Base-by-base conservation (phyloP, 2,797 vertebrate genomes). In the Paratrypauchen microcephalus region DNA sequence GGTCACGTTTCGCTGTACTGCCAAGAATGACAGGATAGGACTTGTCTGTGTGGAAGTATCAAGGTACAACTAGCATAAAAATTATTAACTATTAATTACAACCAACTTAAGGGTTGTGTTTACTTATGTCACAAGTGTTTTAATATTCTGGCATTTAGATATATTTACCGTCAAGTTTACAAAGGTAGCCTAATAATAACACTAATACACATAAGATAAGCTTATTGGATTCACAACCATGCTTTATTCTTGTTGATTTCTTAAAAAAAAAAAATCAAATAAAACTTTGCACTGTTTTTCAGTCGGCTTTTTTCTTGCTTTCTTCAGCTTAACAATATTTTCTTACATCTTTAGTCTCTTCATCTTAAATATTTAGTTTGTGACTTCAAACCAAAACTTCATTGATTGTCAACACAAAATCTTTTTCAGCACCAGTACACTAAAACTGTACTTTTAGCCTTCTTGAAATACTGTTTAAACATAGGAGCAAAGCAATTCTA, bases 371-470 rank as follows among this genome's bases (percentile, higher is more conserved):
- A 93, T 87, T 91, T 92, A 91, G 90, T 92, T 92, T 93, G 91
- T 93, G 92, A 94, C 89, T 90, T 92, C 89, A 94, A 93, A 93
- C 90, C 92, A 93, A 94, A 91, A 89, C 85, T 87, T 93, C 90
- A 93, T 92, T 95, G 94, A 95, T 95, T 95, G 94, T 95, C 94
- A 95, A 94, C 93, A 95, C 94, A 95, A 94, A 94, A 92, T 94
- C 91, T 93, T 93, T 92, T 89, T 90, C 96, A 98, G 97, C 97
- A 98, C 97, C 97, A 97, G 97, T 98, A 98, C 97, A 98, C 96
- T 98, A 98, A 96, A 98, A 98, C 95, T 98, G 97, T 96, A 97
- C 96, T 93, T 58, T 93, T 86, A 89, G 94, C 94, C 83, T 77
- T 77, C 79, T 89, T 92, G 89, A 94, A 94, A 94, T 91, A 95